Base-by-base conservation (phyloP, 1,140 invertebrate species). In the Lasaia peninsularis region DNA sequence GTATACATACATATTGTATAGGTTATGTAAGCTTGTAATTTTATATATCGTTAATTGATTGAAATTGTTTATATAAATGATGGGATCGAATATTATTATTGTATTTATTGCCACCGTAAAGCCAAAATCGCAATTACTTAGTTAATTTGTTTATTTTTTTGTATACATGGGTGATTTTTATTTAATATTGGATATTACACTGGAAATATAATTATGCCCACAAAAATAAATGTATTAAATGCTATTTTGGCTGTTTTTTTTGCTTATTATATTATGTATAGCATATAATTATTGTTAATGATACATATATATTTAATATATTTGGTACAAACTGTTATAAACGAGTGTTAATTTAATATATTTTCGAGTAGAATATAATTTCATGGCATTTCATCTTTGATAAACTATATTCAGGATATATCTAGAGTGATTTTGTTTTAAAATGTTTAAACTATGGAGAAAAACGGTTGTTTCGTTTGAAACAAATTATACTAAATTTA, bases 321-420 rank as follows among this genome's bases (percentile, higher is more conserved):
- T 37, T 37, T 20, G 18, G 52, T 54, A 54, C 52, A 54, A 54
- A 54, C 6, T 54, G 52, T 54, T 54, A 54, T 54, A 21, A 4
- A 21, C 24, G n/a, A 35, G 10, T n/a, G 11, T 54, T 54, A 21
- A 10, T 44, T 44, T 44, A 44, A 20, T 44, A 44, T 44, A 20
- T 10, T 20, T 11, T 20, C 18, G 16, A 6, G 16, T 11, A 44
- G 18, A 20, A 10, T 44, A 44, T 44, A 16, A 10, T 20, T 44
- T 18, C 3, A 9, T 4, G 11, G 16, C 40, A 44, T 44, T 44
- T 44, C 10, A 44, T 20, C 10, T 44, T 44, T 20, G 40, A 18
- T 44, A 8, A 44, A 44, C 40, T 20, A 20, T 44, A 20, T 44
- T 44, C 2, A 44, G 37, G 37, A 44, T 44, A 18, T 44, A 10